Conservation (phyloP, 2,797 vertebrate genomes). For the Acipenser ruthenus region DNA sequence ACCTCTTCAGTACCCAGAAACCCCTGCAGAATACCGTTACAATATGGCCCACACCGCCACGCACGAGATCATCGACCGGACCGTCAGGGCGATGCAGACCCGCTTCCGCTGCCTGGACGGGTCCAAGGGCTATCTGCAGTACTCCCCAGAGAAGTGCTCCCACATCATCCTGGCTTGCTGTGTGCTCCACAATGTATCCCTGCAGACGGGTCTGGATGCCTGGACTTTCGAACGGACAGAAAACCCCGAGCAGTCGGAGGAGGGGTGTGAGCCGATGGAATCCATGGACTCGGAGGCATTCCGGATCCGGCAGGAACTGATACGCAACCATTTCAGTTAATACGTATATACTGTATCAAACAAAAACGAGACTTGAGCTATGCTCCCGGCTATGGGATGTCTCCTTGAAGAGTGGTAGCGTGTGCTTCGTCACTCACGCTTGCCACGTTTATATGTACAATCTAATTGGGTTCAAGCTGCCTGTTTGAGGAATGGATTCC, state of each 20-base stretch:
- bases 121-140: constrained; percentile 83
- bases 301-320: constrained; percentile 67
- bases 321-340: constrained; percentile 79
- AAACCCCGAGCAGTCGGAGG: constrained; percentile 68
- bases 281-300: constrained; percentile 74
- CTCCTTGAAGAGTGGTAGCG: too few relatives aligned
- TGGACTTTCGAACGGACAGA: constrained; percentile 73
- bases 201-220: constrained; percentile 81
- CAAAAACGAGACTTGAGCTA: too few relatives aligned
- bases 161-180: constrained; percentile 91
- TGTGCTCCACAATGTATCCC: constrained; percentile 86
- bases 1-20: constrained; percentile 70
- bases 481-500: too few relatives aligned
- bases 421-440: too few relatives aligned
- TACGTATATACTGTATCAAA: too few relatives aligned
- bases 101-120: constrained; percentile 89
- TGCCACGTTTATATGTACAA: too few relatives aligned
- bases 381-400: too few relatives aligned
- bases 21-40: constrained; percentile 75
- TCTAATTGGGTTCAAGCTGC: too few relatives aligned
- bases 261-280: constrained; percentile 65
- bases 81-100: constrained; percentile 76
- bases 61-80: constrained; percentile 79
- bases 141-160: constrained; percentile 88
- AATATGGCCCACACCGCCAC: constrained; percentile 82